Evolutionary conservation across 2,113 vertebrate genomes (phyloP).

Genomic region (Macquaria ambigua): DNA sequence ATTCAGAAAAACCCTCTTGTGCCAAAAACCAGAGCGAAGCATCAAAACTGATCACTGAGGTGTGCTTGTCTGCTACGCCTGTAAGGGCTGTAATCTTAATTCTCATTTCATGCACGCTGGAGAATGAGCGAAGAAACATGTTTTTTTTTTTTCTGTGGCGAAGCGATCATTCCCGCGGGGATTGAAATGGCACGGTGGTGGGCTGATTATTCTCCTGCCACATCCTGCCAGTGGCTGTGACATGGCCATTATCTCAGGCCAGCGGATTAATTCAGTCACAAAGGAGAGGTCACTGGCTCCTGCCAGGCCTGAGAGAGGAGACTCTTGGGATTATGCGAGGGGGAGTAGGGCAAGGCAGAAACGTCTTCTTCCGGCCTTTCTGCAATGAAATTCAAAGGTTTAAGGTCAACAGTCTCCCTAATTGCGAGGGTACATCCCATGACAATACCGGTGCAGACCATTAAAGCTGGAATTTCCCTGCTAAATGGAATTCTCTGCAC

Average conservation of each 20-base stretch:
- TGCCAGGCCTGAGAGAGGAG: slow-evolving; percentile 56
- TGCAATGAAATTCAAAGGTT: slow-evolving; percentile 61
- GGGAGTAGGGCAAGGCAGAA: slow-evolving; percentile 20
- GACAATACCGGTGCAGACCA: slow-evolving; percentile 47
- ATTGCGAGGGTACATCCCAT: slow-evolving; percentile 62
- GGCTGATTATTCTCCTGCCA: slow-evolving; percentile 69
- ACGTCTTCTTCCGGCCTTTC: slow-evolving; percentile 36
- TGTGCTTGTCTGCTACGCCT: neutral
- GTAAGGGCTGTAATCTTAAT: slow-evolving; percentile 29
- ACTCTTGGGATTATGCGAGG: slow-evolving; percentile 55
- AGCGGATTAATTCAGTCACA: slow-evolving; percentile 73
- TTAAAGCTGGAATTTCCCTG: slow-evolving; percentile 37
- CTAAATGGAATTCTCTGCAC: slow-evolving; percentile 41
- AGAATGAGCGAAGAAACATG: slow-evolving; percentile 25
- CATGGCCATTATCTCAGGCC: slow-evolving; percentile 74
- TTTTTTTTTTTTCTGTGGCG: slow-evolving; percentile 24
- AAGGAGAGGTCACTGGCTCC: slow-evolving; percentile 72
- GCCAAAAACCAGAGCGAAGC: neutral
- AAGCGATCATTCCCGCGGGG: slow-evolving; percentile 47
- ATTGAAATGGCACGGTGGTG: slow-evolving; percentile 52
- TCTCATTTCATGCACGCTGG: slow-evolving; percentile 46
- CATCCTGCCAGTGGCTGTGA: slow-evolving; percentile 60
- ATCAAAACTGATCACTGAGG: slow-evolving; percentile 28
- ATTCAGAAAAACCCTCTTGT: neutral
- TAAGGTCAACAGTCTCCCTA: slow-evolving; percentile 67